Base-by-base conservation (phyloP, 2,797 vertebrate species). In the Hoplostethus atlanticus region DNA sequence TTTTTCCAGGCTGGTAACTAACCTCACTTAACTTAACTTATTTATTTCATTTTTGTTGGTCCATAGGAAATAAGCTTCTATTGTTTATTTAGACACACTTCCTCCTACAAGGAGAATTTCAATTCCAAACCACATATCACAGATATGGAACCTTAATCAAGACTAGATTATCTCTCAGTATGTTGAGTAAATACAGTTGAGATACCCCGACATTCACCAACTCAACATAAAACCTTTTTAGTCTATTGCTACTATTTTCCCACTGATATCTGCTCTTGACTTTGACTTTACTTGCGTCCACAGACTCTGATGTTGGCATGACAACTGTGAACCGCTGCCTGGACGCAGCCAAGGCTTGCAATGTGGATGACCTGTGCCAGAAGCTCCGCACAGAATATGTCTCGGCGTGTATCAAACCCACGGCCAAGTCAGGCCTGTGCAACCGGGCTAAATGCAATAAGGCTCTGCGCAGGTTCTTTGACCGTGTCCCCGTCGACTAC, bases 271-370 rank as follows among this genome's bases (percentile, higher is more conserved):
- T 51, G n/a, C 1, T 61, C 21, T 48, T 25, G 25, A 61, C 52
- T 71, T 51, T 76, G 16, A 71, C 77, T 59, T 76, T 53, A 51
- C 84, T 81, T 78, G 54, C 46, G 21, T 83, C 56, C 63, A 0
- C 94, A 99, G 98, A 97, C 6, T 95, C 95, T 0, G 96, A 96
- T 62, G 93, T 95, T 0, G 95, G 96, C 84, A 90, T 94, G 80
- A 87, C 93, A 88, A 96, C 92, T 7, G 95, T 94, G 71, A 99
- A 99, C 86, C 96, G 96, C 12, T 99, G 98, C 53, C 92, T 99
- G 89, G 97, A 97, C 0, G 98, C 98, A 0, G 98, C 98, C 70
- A 98, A 99, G 73, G 97, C 97, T n/a, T 99, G 98, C 91, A 98
- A 99, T 0, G 95, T 97, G 73, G 96, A 99, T 0, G 95, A 96